phyloP scores from a whole-genome alignment of 2,797 vertebrate genomes.

The Sitta carolinensis region DNA sequence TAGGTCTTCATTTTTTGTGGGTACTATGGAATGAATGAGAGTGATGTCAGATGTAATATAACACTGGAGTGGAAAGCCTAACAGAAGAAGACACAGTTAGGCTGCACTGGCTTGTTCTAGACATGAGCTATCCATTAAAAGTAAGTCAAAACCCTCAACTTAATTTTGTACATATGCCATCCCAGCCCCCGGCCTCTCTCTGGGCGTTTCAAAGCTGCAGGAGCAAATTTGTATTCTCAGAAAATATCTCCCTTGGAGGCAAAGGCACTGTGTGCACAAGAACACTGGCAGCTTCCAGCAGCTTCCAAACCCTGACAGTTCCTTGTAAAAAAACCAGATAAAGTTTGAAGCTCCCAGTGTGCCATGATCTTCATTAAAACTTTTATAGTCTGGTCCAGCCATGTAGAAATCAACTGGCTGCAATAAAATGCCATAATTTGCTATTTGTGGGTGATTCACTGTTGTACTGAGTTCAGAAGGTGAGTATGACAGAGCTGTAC shows the following conservation, averaged over 20 bases:
- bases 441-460: not conserved
- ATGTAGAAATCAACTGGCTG: not conserved
- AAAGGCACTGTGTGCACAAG: not conserved
- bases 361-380: not conserved
- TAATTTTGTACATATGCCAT: conserved; percentile 43
- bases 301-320: not conserved
- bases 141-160: conserved; percentile 11
- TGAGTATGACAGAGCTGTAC: not conserved
- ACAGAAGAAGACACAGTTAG: conserved; percentile 25
- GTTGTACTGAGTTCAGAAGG: not conserved
- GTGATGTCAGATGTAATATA: conserved; percentile 54
- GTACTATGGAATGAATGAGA: conserved; percentile 8
- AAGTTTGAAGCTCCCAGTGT: not conserved
- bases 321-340: not conserved
- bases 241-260: not conserved
- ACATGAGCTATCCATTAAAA: conserved; percentile 35
- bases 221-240: conserved; percentile 23
- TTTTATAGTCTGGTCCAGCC: not conserved
- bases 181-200: not conserved
- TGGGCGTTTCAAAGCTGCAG: conserved; percentile 8
- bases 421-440: not conserved
- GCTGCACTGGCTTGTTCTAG: not conserved
- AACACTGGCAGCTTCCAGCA: not conserved
- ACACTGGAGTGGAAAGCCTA: conserved; percentile 39
- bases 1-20: conserved; percentile 50